Evolutionary conservation across 2,888 invertebrate genomes (phyloP).

Genomic region (Escarpia spicata): DNA sequence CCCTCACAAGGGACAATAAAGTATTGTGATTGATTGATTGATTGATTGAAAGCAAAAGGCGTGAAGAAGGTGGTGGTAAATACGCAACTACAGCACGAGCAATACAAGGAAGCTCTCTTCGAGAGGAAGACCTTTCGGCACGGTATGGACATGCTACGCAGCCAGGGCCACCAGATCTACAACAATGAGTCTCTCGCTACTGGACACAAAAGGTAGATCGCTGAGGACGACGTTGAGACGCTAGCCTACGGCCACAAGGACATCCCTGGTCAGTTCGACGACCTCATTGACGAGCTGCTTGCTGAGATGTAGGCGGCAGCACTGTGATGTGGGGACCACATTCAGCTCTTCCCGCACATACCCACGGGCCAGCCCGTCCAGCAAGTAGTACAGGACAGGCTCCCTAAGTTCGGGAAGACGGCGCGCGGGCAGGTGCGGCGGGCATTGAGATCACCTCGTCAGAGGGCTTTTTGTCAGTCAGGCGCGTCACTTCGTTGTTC

Average conservation of each 20-base stretch:
- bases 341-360: slow-evolving; percentile 33
- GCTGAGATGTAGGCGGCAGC: background rate
- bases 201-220: slow-evolving; percentile 43
- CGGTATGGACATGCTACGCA: slow-evolving; percentile 40
- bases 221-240: slow-evolving; percentile 33
- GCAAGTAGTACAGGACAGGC: slow-evolving; percentile 31
- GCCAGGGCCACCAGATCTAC: slow-evolving; percentile 40
- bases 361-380: background rate
- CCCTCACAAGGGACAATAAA: too few relatives aligned
- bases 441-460: slow-evolving; percentile 35
- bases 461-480: too few relatives aligned
- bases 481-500: too few relatives aligned
- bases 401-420: background rate
- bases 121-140: slow-evolving; percentile 38
- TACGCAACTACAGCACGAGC: slow-evolving; percentile 33
- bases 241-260: slow-evolving; percentile 33
- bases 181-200: slow-evolving; percentile 41
- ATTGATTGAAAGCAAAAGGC: too few relatives aligned
- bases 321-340: slow-evolving; percentile 28
- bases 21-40: too few relatives aligned
- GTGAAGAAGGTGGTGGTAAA: slow-evolving; percentile 35
- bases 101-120: slow-evolving; percentile 41
- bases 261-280: background rate
- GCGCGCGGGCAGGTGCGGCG: background rate
- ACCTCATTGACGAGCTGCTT: too few relatives aligned